These are phyloP conservation scores for Melanargia galathea DNA, from an alignment of 2,888 invertebrate genomes.

Conservation along the genomic window DNA sequence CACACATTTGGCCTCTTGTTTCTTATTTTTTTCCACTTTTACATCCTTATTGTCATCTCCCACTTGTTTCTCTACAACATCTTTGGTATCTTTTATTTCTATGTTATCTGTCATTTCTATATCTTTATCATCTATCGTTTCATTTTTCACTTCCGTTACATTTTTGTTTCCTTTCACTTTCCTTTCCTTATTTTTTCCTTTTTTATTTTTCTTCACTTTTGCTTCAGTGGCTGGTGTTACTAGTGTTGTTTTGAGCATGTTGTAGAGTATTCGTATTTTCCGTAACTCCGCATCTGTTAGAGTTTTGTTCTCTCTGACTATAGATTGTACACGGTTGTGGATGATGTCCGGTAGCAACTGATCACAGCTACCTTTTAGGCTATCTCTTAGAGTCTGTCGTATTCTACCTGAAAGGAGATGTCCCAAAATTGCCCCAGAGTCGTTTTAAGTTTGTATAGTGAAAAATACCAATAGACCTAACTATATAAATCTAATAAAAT, in stretches of 20 bases:
- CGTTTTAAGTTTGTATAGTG: no score
- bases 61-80: conserved; percentile 26
- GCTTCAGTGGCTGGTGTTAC: conserved; percentile 23
- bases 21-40: conserved; percentile 41
- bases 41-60: conserved; percentile 29
- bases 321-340: conserved; percentile 59
- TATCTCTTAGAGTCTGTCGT: conserved; percentile 58
- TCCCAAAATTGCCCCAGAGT: no score
- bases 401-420: conserved; percentile 71
- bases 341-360: conserved; percentile 62
- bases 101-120: conserved; percentile 36
- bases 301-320: conserved; percentile 50
- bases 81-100: conserved; percentile 34
- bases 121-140: conserved; percentile 12
- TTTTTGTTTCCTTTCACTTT: conserved; percentile 29
- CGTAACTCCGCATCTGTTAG: conserved; percentile 61
- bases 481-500: no score
- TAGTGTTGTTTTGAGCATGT: conserved; percentile 61
- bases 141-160: conserved; percentile 26
- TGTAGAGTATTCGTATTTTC: conserved; percentile 66
- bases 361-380: conserved; percentile 59
- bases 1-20: conserved; percentile 38
- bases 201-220: conserved; percentile 42
- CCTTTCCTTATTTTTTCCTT: conserved; percentile 39
- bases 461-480: no score